Evolutionary conservation across 2,888 invertebrate genomes (phyloP).

Genomic region (Leptogaster cylindrica): DNA sequence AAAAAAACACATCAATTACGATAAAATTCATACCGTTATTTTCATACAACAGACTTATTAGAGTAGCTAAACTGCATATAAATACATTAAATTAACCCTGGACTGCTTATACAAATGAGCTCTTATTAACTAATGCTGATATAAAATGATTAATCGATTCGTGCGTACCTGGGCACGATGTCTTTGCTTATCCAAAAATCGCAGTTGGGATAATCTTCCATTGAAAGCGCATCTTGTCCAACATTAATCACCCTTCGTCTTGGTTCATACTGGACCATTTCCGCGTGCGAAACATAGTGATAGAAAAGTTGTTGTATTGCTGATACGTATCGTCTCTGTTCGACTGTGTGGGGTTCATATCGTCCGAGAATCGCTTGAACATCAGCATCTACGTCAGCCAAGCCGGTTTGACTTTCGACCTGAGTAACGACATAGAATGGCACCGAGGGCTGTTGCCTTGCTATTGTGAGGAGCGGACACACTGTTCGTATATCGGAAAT

Average conservation of each 20-base stretch:
- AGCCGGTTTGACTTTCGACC: slow-evolving; percentile 63
- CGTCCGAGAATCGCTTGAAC: slow-evolving; percentile 79
- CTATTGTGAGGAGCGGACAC: slow-evolving; percentile 76
- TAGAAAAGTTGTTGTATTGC: slow-evolving; percentile 85
- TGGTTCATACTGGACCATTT: slow-evolving; percentile 68
- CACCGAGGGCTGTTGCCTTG: slow-evolving; percentile 68
- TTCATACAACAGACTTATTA: slow-evolving; percentile 20
- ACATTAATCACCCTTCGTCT: slow-evolving; percentile 69
- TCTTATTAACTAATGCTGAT: slow-evolving; percentile 14
- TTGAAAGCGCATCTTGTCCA: slow-evolving; percentile 73
- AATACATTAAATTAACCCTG: slow-evolving; percentile 32
- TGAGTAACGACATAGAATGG: slow-evolving; percentile 79
- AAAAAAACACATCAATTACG: slow-evolving; percentile 34
- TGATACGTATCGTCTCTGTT: slow-evolving; percentile 76
- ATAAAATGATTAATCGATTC: slow-evolving; percentile 69
- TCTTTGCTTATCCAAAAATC: slow-evolving; percentile 78
- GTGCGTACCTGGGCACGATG: slow-evolving; percentile 76
- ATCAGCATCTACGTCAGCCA: slow-evolving; percentile 70
- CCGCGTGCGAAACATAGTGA: slow-evolving; percentile 80
- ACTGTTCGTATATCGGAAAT: slow-evolving; percentile 80
- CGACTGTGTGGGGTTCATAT: slow-evolving; percentile 74
- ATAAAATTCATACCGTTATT: slow-evolving; percentile 20
- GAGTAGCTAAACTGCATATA: neutral
- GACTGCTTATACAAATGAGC: slow-evolving; percentile 17
- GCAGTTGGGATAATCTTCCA: slow-evolving; percentile 74